Base-by-base conservation (phyloP, 2,888 invertebrate genomes). In the Apamea monoglypha region DNA sequence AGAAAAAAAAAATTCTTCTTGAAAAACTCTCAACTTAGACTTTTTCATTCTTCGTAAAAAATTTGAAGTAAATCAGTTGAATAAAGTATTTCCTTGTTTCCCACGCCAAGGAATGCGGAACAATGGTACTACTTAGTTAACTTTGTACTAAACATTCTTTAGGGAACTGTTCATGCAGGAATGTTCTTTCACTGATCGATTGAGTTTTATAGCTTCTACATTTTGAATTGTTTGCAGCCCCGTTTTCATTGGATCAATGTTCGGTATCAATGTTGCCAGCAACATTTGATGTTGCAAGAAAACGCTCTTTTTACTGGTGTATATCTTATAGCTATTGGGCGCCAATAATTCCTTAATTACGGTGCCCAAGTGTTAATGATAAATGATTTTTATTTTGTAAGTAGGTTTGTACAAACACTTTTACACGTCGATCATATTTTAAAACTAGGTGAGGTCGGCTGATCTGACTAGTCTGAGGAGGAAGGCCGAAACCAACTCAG, bases 61-160 rank as follows among this genome's bases (percentile, higher is more conserved):
- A 59, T 59, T 76, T 63, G 5, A 3, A n/a, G 21, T 74, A 73
- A 83, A 76, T 74, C 71, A 64, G 59, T 67, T 70, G 7, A 70
- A 76, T 21, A 78, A 80, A 74, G 72, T 63, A 74, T 72, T 86
- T 78, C 63, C 73, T 71, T 10, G 36, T 29, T 70, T 50, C 56
- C 66, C 29, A 79, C 81, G 77, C 80, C 21, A 50, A 81, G 40
- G 80, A 84, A 86, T 87, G 84, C 59, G 76, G 74, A 71, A 80
- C 53, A 74, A 61, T 16, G 32, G 74, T 74, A 50, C 47, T 74
- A 74, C 64, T 66, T 53, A 47, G 61, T 81, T 63, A 32, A 71
- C 66, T 88, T 84, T 14, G 76, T 53, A 29, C 75, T 74, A 77
- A 86, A 82, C 70, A 80, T 79, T 78, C 88, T 74, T 67, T 16